phyloP scores from a whole-genome alignment of 2,797 vertebrate species.

The Luscinia luscinia region DNA sequence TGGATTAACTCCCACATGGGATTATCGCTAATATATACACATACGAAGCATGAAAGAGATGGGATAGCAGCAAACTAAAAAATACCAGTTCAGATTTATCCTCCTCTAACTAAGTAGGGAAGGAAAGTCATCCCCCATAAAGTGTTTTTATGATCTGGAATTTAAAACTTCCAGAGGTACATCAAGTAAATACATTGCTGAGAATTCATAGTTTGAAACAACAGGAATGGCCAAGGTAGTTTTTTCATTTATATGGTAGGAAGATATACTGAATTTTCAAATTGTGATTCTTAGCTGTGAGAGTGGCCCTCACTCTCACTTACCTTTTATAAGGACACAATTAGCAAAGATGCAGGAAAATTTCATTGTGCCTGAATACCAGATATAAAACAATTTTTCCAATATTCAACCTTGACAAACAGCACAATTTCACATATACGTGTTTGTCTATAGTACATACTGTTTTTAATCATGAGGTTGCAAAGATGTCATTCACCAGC shows the following conservation, averaged over 20 bases:
- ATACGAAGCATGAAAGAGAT: not conserved
- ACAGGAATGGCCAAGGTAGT: not conserved
- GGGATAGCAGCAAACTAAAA: not conserved
- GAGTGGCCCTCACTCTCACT: not conserved
- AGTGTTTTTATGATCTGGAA: not conserved
- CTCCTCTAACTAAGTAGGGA: not conserved
- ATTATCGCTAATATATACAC: not conserved
- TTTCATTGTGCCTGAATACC: not conserved
- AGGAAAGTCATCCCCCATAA: not conserved
- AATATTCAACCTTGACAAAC: not conserved
- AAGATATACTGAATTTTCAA: not conserved
- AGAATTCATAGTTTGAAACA: not conserved
- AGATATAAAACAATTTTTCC: not conserved
- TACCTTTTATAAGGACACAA: not conserved
- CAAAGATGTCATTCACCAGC: not conserved
- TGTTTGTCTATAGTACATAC: not conserved
- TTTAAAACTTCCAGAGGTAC: not conserved
- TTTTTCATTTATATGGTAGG: not conserved
- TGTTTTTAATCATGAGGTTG: not conserved
- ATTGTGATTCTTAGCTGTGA: not conserved
- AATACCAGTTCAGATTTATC: not conserved
- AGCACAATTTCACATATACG: not conserved
- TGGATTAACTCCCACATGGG: not conserved
- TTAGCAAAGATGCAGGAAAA: not conserved
- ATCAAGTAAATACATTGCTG: not conserved